Conservation (phyloP, 2,113 vertebrate genomes). For the Spea multiplicata region DNA sequence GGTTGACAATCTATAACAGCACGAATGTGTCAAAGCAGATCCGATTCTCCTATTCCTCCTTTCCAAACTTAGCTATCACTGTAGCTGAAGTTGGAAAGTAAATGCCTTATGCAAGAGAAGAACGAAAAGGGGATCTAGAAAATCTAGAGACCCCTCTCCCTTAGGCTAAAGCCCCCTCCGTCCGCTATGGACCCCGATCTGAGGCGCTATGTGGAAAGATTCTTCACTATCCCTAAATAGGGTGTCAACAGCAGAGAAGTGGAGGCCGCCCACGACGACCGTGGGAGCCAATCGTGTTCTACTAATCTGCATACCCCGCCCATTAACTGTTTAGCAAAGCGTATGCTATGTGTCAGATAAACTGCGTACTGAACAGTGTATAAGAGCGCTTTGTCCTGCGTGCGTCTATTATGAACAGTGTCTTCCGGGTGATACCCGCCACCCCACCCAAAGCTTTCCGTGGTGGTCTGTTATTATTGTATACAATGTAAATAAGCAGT, state of each 20-base stretch:
- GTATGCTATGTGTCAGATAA: no score
- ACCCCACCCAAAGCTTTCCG: no score
- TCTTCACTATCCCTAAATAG: neutral
- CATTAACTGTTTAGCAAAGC: neutral
- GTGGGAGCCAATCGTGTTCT: neutral
- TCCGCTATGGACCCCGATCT: neutral
- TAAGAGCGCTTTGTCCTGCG: no score
- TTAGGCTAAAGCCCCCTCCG: neutral
- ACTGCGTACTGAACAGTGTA: no score
- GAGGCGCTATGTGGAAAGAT: neutral
- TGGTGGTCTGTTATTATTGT: neutral
- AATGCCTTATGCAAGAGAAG: conserved; percentile 62
- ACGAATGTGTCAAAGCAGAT: neutral
- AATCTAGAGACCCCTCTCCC: neutral
- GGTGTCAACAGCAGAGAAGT: neutral
- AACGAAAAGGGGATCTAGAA: neutral
- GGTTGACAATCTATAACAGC: no score
- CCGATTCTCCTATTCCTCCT: conserved; percentile 47
- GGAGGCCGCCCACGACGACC: neutral
- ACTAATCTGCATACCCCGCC: conserved; percentile 38
- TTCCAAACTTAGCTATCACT: conserved; percentile 98
- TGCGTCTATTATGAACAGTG: no score
- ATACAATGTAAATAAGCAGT: neutral
- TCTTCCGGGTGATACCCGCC: no score
- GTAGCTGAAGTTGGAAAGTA: conserved; percentile 98